Conservation (phyloP, 2,797 vertebrate genomes). For the Notolepis coatsorum region DNA sequence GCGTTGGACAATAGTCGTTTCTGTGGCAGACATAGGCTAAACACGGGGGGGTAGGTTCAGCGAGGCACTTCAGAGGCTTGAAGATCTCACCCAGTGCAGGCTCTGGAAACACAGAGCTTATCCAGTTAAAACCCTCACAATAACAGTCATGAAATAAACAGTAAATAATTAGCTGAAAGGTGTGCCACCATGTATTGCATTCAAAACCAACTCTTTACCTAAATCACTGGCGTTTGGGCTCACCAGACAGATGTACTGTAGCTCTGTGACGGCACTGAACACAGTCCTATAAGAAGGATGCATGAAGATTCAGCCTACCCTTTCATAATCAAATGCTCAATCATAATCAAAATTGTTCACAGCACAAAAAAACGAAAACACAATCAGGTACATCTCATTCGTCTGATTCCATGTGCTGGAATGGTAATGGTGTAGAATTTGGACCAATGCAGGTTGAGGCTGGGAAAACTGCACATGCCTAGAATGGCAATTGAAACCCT, state of each 20-base stretch:
- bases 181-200: background rate
- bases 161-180: background rate
- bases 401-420: too few relatives aligned
- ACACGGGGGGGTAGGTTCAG: constrained; percentile 46
- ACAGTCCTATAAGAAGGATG: constrained; percentile 77
- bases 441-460: too few relatives aligned
- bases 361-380: too few relatives aligned
- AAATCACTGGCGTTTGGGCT: constrained; percentile 70
- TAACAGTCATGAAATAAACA: too few relatives aligned
- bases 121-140: too few relatives aligned
- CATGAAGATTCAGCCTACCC: too few relatives aligned
- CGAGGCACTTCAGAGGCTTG: constrained; percentile 66
- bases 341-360: too few relatives aligned
- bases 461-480: too few relatives aligned
- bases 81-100: constrained; percentile 79
- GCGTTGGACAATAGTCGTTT: constrained; percentile 72
- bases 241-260: constrained; percentile 89
- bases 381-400: too few relatives aligned
- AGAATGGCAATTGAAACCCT: too few relatives aligned
- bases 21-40: constrained; percentile 81
- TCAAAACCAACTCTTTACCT: constrained; percentile 71
- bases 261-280: constrained; percentile 84
- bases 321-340: too few relatives aligned
- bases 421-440: too few relatives aligned
- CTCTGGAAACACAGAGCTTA: constrained; percentile 65